Base-by-base conservation (phyloP, 1,140 invertebrate species). In the Ostrea denselamellosa region DNA sequence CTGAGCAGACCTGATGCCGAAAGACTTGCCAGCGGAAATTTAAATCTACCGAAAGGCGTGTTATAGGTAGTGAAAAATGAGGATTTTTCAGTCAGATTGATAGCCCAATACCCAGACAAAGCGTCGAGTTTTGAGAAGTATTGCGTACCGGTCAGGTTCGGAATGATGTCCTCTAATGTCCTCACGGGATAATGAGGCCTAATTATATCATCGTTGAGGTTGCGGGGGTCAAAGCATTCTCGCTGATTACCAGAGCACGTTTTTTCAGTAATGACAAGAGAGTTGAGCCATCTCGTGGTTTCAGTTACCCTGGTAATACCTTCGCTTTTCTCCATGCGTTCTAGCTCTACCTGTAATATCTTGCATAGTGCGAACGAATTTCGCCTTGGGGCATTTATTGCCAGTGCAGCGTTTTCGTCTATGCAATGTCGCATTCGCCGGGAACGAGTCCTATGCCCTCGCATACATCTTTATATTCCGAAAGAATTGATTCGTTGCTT, bases 281-380 rank as follows among this genome's bases (percentile, higher is more conserved):
- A 87, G 84, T 90, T 90, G 7, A 91, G 90, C 90, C 87, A 90
- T 0, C 89, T 87, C 14, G 89, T 90, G n/a, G n/a, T n/a, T n/a
- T n/a, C n/a, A n/a, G n/a, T n/a, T n/a, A n/a, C n/a, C n/a, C n/a
- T n/a, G n/a, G 3, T 88, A 89, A 44, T 87, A 54, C 0, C 54
- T 68, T 4, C 90, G 88, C n/a, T 92, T 5, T 91, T 89, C n/a
- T 92, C 88, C 87, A 90, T 89, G 0, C 82, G 14, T 0, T 90
- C 82, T 53, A 90, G 34, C 83, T 91, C 87, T 86, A 90, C 85
- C 88, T 94, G 89, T 0, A 91, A 62, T 51, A 22, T 81, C 25
- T 81, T 25, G 12, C 77, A 10, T 19, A 92, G n/a, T n/a, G 87
- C 86, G 0, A 88, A 12, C 14, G 90, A 90, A 4, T 90, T 84